Evolutionary conservation across 1,140 invertebrate genomes (phyloP).

Genomic region (Chymomyza costata): DNA sequence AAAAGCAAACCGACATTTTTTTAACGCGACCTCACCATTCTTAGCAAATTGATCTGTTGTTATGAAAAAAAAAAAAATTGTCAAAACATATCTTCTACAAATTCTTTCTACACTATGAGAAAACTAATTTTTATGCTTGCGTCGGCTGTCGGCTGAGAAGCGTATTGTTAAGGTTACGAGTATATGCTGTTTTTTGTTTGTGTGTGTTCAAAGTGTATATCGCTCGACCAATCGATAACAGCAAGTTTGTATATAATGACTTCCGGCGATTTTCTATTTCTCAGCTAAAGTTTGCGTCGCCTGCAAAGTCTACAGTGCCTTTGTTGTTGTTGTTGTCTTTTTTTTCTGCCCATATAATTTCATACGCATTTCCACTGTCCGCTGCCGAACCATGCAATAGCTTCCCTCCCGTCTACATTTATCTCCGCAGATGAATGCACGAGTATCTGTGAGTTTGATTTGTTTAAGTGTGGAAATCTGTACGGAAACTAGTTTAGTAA

Average conservation of each 20-base stretch:
- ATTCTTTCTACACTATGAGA: too few species aligned
- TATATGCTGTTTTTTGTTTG: constrained; percentile 9
- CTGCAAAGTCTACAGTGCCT: constrained; percentile 25
- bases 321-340: constrained; percentile 21
- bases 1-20: too few species aligned
- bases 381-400: too few species aligned
- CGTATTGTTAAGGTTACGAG: too few species aligned
- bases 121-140: too few species aligned
- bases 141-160: constrained; percentile 29
- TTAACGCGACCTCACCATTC: too few species aligned
- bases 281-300: constrained; percentile 63
- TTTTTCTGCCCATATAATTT: constrained; percentile 61
- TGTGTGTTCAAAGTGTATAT: constrained; percentile 47
- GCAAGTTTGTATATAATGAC: constrained; percentile 72
- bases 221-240: constrained; percentile 68
- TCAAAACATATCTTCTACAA: too few species aligned
- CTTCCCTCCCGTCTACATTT: too few species aligned
- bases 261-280: constrained; percentile 72
- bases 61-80: too few species aligned
- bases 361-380: constrained; percentile 64
- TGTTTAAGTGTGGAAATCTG: constrained; percentile 48
- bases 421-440: too few species aligned
- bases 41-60: too few species aligned
- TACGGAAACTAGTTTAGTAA: constrained; percentile 58
- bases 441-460: constrained; percentile 31